phyloP scores from a whole-genome alignment of 2,888 invertebrate species.

The Drosophila monieri region DNA sequence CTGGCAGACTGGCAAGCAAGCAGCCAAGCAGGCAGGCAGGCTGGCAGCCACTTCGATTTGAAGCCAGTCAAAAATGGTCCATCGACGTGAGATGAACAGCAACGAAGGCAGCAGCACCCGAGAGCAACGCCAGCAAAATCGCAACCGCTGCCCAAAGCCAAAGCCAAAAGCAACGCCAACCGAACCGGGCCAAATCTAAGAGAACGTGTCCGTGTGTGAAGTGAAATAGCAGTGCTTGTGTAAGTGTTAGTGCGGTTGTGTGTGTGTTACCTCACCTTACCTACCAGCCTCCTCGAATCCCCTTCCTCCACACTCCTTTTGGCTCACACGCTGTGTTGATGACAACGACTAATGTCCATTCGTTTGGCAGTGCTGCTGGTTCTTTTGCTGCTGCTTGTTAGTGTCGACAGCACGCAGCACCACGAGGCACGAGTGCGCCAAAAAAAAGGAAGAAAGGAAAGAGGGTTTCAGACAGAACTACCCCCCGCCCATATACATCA shows the following conservation, averaged over 20 bases:
- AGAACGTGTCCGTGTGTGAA: slow-evolving; percentile 40
- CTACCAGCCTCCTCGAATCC: background rate
- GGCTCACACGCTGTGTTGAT: slow-evolving; percentile 7
- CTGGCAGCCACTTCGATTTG: slow-evolving; percentile 60
- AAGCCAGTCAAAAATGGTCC: slow-evolving; percentile 84
- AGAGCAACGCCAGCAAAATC: slow-evolving; percentile 38
- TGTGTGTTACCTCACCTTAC: slow-evolving; percentile 5
- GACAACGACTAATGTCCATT: slow-evolving; percentile 43
- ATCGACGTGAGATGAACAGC: slow-evolving; percentile 82
- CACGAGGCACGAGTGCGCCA: slow-evolving; percentile 27
- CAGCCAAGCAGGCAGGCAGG: slow-evolving; percentile 4
- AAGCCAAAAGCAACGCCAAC: slow-evolving; percentile 30
- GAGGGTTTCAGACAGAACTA: slow-evolving; percentile 27
- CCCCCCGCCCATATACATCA: slow-evolving; percentile 9
- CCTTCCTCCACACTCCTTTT: background rate
- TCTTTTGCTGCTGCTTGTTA: slow-evolving; percentile 48
- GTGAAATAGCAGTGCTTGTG: slow-evolving; percentile 32
- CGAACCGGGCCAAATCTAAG: slow-evolving; percentile 33
- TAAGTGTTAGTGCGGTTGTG: slow-evolving; percentile 13
- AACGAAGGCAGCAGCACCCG: slow-evolving; percentile 64
- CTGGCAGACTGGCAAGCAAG: slow-evolving; percentile 4
- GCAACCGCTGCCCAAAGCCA: slow-evolving; percentile 37
- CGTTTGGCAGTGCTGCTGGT: slow-evolving; percentile 27
- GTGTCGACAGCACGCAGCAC: slow-evolving; percentile 40
- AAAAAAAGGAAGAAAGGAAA: slow-evolving; percentile 36